Base-by-base conservation (phyloP, 2,113 vertebrate species). In the Pandion haliaetus region DNA sequence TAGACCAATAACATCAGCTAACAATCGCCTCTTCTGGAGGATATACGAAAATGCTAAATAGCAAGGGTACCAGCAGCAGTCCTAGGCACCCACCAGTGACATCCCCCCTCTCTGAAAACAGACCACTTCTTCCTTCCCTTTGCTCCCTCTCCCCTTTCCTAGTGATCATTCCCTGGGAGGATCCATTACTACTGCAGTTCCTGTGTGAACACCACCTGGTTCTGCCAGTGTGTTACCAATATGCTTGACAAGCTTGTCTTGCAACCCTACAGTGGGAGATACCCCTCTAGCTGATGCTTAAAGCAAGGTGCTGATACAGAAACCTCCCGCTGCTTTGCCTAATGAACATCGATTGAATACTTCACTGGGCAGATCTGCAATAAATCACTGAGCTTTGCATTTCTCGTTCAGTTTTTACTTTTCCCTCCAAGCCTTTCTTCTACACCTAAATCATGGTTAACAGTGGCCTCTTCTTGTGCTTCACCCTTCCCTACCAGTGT, bases 201-300 rank as follows among this genome's bases (percentile, higher is more conserved):
- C 34, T 55, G 10, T 7, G 32, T 20, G 36, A 67, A 26, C 52
- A 21, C 38, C 10, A 28, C 28, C 55, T 47, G 40, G 36, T 44
- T 17, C 74, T 70, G 45, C 76, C 40, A 63, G 65, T 0, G 0
- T 6, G 25, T 38, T 32, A 40, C 49, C 63, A 25, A 2, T 0
- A 29, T 8, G 54, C 28, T 28, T 5, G 40, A 19, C 8, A 5
- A 36, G 42, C 49, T 26, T n/a, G 24, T 19, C 49, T 25, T 1
- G 9, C 65, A 67, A 5, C 5, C 7, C 73, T 3, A 0, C 34
- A 20, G 25, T 5, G 18, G 16, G 12, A 83, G 28, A 50, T 2
- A 24, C 45, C 28, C 32, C n/a, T 44, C 36, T 14, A 50, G 32
- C n/a, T 25, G 77, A 17, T 10, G 57, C 58, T 31, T 17, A 24